Base-by-base conservation (phyloP, 2,113 vertebrate species). In the Pteronura brasiliensis region DNA sequence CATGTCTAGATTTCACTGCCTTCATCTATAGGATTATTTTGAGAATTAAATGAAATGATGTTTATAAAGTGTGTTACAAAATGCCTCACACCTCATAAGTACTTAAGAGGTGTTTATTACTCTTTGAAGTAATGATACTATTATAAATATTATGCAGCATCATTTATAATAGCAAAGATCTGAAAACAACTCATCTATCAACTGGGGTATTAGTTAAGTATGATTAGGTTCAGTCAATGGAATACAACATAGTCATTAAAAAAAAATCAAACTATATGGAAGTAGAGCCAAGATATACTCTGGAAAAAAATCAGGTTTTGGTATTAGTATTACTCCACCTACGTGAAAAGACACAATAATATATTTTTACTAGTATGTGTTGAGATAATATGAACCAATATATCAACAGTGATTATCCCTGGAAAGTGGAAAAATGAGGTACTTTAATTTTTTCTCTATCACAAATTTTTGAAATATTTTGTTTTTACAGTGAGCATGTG, bases 271-370 rank as follows among this genome's bases (percentile, higher is more conserved):
- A 86, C 34, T 89, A 31, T 20, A 72, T 29, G 8, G 29, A 95
- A 36, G 34, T 39, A 90, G 42, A 86, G 31, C 49, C 44, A 94
- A 95, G 31, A 63, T 87, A 36, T 6, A 77, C 5, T 49, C 74
- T 69, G 5, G 77, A 81, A 94, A 94, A 94, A 96, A 89, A 47
- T 93, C 27, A 97, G 52, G 12, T 92, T 95, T 95, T 11, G 80
- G 9, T 79, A 96, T 82, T 83, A 44, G 15, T n/a, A 77, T 55
- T 93, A 94, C 72, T 90, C 17, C 39, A 74, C 82, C 4, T 52
- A 4, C 86, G 44, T 52, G 4, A 71, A 81, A 96, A 93, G 39
- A 79, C 12, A 69, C 9, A 63, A 47, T 74, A 93, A 95, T 65
- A 77, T 55, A 80, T 65, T 94, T 91, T 92, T 81, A 76, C 14